Conservation (phyloP, 1,140 invertebrate species). For the Apis mellifera region Amel_HAv3.1 CM009938.2:2948501-2949000, state of each 20-base stretch:
- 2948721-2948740: slow-evolving; percentile 20
- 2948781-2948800: too few species aligned
- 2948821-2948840: background rate
- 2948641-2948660: background rate
- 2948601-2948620: background rate
- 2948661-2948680: background rate
- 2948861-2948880: slow-evolving; percentile 23
- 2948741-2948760: background rate
- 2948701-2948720: slow-evolving; percentile 16
- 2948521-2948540: too few species aligned
- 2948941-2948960: slow-evolving; percentile 16
- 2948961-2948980: background rate
- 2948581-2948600: too few species aligned
- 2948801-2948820: background rate
- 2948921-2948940: background rate
- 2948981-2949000: background rate
- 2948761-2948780: background rate
- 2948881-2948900: slow-evolving; percentile 25
- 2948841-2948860: background rate
- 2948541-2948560: too few species aligned
- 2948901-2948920: slow-evolving; percentile 23
- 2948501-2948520: too few species aligned
- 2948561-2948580: too few species aligned
- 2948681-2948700: background rate
- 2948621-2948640: background rate